phyloP scores from a whole-genome alignment of 2,797 vertebrate genomes.

The Tiaroga cobitis region DNA sequence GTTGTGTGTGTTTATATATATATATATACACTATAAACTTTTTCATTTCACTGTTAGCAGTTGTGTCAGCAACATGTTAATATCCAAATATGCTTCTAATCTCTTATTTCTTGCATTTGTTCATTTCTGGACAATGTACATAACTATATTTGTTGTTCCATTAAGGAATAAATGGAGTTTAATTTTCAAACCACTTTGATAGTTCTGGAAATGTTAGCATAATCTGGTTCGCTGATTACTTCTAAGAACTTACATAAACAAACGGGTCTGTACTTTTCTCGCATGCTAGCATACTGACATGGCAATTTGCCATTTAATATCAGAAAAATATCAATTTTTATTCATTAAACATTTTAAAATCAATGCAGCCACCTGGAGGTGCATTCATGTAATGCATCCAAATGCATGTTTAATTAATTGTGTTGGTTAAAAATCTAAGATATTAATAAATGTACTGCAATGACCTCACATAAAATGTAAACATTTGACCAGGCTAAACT shows the following conservation, averaged over 20 bases:
- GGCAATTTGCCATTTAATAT: not conserved
- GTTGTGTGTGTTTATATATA: not conserved
- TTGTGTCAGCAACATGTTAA: not conserved
- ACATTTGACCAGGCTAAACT: not conserved
- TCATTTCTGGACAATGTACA: too few species aligned
- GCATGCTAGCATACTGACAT: not conserved
- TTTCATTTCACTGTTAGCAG: not conserved
- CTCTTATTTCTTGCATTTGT: not conserved
- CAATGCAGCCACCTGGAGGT: not conserved
- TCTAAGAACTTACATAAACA: not conserved
- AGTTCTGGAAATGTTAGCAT: not conserved
- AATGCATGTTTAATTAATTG: not conserved
- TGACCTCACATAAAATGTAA: too few species aligned
- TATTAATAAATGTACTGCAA: not conserved
- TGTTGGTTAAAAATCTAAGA: not conserved
- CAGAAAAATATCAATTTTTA: not conserved
- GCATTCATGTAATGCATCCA: not conserved
- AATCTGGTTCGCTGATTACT: not conserved
- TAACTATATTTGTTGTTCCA: not conserved
- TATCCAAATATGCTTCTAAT: not conserved
- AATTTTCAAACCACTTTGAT: not conserved
- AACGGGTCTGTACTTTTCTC: not conserved
- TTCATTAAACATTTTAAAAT: not conserved
- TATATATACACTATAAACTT: not conserved
- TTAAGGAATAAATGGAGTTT: too few species aligned